Conservation (phyloP, 2,888 invertebrate species). For the Lissonota sp. region DNA sequence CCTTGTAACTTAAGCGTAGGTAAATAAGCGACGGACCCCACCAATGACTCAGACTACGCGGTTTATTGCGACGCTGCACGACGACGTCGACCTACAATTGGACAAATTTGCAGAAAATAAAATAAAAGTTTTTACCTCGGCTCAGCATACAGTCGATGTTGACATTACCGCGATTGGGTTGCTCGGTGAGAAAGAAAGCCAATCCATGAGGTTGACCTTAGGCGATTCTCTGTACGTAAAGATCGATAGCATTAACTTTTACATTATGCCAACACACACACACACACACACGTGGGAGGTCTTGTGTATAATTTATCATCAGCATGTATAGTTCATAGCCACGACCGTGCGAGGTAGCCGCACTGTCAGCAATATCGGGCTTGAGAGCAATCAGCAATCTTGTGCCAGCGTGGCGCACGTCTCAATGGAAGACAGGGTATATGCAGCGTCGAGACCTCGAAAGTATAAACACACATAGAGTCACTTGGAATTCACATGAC, state of each 20-base stretch:
- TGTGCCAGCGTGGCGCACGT: constrained; percentile 6
- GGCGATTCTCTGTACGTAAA: constrained; percentile 67
- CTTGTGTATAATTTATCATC: constrained; percentile 80
- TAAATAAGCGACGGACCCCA: background rate
- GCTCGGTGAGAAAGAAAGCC: constrained; percentile 26
- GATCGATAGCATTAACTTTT: constrained; percentile 74
- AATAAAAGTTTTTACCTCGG: background rate
- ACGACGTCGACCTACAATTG: constrained; percentile 25
- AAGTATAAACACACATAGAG: constrained; percentile 16
- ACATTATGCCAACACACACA: constrained; percentile 39
- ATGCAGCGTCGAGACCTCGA: constrained; percentile 7
- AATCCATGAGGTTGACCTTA: constrained; percentile 74
- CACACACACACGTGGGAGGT: constrained; percentile 15
- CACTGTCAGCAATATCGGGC: background rate
- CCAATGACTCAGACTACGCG: constrained; percentile 28
- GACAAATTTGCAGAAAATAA: background rate
- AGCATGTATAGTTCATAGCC: constrained; percentile 65
- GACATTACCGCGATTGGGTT: constrained; percentile 15
- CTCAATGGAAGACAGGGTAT: constrained; percentile 28
- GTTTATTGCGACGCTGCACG: background rate
- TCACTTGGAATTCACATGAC: background rate
- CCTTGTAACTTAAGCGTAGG: background rate
- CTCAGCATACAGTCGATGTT: background rate
- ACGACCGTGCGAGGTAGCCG: constrained; percentile 65
- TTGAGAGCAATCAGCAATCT: constrained; percentile 19